These are phyloP conservation scores for Teleopsis dalmanni DNA, from an alignment of 1,140 invertebrate genomes.

Conservation along the genomic window DNA sequence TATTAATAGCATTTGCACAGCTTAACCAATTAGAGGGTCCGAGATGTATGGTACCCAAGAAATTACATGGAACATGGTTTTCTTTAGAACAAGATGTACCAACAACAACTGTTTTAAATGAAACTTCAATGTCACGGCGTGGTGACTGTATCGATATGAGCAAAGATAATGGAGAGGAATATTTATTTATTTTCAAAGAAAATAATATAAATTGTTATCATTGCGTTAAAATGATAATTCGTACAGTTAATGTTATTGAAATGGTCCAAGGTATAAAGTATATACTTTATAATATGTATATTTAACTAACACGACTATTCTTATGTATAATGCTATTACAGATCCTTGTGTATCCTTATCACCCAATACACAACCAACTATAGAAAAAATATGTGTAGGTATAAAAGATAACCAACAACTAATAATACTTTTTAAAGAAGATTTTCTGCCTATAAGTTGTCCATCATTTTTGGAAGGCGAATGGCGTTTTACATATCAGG, in stretches of 20 bases:
- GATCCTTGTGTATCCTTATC: conserved; percentile 63
- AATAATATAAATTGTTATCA: conserved; percentile 62
- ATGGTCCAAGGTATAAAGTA: conserved; percentile 81
- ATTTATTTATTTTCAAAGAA: conserved; percentile 73
- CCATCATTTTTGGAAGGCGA: conserved; percentile 87
- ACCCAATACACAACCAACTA: conserved; percentile 55
- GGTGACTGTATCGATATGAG: conserved; percentile 65
- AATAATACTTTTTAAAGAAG: conserved; percentile 81
- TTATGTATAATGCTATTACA: conserved; percentile 11
- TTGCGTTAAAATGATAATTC: conserved; percentile 75
- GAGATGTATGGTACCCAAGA: conserved; percentile 59
- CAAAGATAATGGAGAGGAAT: conserved; percentile 71
- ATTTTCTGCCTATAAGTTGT: conserved; percentile 86
- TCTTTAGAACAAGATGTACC: conserved; percentile 81
- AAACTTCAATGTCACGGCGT: conserved; percentile 61
- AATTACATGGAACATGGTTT: conserved; percentile 80
- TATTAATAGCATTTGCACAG: conserved; percentile 20
- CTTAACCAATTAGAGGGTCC: conserved; percentile 25
- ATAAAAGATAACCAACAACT: conserved; percentile 71
- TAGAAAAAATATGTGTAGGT: conserved; percentile 67
- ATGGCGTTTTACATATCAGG: conserved; percentile 90
- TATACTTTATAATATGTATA: too few species aligned
- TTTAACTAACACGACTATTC: too few species aligned
- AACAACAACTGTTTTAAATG: conserved; percentile 75
- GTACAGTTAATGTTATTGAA: conserved; percentile 84